Evolutionary conservation across 2,113 vertebrate genomes (phyloP).

Genomic region (Eptesicus fuscus): DNA sequence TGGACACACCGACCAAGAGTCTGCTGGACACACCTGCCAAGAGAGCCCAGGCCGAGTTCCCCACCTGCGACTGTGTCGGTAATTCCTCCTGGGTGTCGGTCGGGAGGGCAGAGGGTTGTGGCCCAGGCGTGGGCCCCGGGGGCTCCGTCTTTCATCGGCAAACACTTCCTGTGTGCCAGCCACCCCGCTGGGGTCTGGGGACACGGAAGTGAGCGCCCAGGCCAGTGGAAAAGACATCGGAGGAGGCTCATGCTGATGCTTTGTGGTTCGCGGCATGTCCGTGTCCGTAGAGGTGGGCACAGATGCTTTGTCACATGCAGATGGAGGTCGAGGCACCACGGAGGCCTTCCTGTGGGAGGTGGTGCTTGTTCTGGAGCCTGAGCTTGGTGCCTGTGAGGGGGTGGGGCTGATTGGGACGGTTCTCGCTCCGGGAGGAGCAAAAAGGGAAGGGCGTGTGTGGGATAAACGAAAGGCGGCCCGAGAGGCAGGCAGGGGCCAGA

Average conservation of each 20-base stretch:
- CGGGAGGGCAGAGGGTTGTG: neutral
- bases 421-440: neutral
- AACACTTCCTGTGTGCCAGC: neutral
- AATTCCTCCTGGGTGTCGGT: slow-evolving; percentile 70
- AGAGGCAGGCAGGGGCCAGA: neutral
- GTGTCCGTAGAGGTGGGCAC: too few relatives aligned
- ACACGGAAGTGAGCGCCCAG: neutral
- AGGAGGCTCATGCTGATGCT: fast-evolving
- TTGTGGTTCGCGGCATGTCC: fast-evolving
- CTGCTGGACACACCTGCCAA: slow-evolving; percentile 95
- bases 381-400: neutral
- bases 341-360: neutral
- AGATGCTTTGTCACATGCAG: fast-evolving
- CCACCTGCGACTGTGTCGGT: slow-evolving; percentile 96
- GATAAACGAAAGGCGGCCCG: neutral
- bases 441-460: neutral
- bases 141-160: neutral
- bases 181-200: neutral
- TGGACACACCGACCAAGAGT: slow-evolving; percentile 95
- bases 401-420: neutral
- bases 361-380: neutral
- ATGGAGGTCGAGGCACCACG: neutral
- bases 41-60: slow-evolving; percentile 91
- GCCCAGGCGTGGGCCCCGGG: neutral
- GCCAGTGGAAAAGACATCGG: neutral